A percentile compares a stretch with the other conserved stretches of the same genome.
These are phyloP conservation scores for Procapra przewalskii DNA, from an alignment of 2,113 vertebrate species.

Conservation along the genomic window DNA sequence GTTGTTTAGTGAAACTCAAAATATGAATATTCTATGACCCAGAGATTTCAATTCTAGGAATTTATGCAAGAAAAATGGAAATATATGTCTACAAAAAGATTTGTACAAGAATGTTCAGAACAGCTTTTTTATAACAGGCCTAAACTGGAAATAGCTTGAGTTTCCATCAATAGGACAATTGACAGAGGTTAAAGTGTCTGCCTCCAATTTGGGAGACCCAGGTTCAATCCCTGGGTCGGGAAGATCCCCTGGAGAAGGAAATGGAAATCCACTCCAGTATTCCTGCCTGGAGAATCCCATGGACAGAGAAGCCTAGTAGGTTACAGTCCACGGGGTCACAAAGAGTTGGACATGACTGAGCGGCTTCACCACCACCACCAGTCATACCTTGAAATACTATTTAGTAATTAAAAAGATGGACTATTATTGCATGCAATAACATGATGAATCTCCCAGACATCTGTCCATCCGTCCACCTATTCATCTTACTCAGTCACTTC, in stretches of 20 bases:
- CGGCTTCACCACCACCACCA: neutral
- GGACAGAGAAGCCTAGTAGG: too few relatives aligned
- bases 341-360: too few relatives aligned
- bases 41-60: neutral
- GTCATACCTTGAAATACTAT: neutral
- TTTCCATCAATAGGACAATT: neutral
- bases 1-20: neutral
- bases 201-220: too few relatives aligned
- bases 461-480: neutral
- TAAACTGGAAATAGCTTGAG: neutral
- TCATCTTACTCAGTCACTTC: neutral
- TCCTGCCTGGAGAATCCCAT: too few relatives aligned
- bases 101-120: neutral
- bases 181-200: neutral
- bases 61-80: conserved; percentile 17
- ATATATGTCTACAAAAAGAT: neutral
- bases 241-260: too few relatives aligned
- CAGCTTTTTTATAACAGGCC: neutral
- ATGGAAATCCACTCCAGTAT: too few relatives aligned
- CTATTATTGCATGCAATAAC: neutral
- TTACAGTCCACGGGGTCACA: too few relatives aligned
- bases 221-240: too few relatives aligned
- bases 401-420: neutral
- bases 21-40: neutral
- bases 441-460: neutral